phyloP scores from a whole-genome alignment of 2,797 vertebrate species.

The Karalla daura region DNA sequence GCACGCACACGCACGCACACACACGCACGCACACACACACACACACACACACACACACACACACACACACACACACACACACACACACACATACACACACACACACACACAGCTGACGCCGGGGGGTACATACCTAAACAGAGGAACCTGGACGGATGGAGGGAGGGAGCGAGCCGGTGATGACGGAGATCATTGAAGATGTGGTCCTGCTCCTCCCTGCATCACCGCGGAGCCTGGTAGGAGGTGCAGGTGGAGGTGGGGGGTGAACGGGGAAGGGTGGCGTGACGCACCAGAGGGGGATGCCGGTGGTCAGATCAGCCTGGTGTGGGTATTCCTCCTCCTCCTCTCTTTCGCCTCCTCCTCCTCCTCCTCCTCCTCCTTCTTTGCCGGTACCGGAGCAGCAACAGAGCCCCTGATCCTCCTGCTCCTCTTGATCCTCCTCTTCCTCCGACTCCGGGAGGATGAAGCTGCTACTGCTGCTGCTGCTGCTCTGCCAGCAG shows the following conservation, averaged over 20 bases:
- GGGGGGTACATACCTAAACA: constrained; percentile 48
- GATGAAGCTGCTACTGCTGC: no score
- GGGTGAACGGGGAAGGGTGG: constrained; percentile 30
- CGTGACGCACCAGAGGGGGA: constrained; percentile 24
- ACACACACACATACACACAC: no score
- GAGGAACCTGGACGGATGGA: background rate
- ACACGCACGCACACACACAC: no score
- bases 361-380: constrained; percentile 31
- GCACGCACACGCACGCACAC: no score
- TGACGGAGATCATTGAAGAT: constrained; percentile 30
- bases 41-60: no score
- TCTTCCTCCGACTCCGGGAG: constrained; percentile 39
- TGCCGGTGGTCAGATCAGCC: constrained; percentile 39
- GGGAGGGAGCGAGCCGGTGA: constrained; percentile 34
- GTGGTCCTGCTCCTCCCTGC: constrained; percentile 63
- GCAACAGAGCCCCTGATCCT: no score
- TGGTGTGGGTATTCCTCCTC: constrained; percentile 48
- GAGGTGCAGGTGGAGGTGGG: constrained; percentile 27
- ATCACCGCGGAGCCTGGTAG: constrained; percentile 39
- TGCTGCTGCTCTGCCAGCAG: constrained; percentile 33
- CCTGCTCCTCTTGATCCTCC: constrained; percentile 27
- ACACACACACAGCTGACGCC: background rate
- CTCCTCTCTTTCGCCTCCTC: constrained; percentile 22
- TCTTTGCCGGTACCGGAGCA: no score
- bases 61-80: no score